Percentiles rank a stretch among this genome's conserved stretches.
Conservation (phyloP, 2,888 invertebrate species). For the Netelia fuscicornis region DNA sequence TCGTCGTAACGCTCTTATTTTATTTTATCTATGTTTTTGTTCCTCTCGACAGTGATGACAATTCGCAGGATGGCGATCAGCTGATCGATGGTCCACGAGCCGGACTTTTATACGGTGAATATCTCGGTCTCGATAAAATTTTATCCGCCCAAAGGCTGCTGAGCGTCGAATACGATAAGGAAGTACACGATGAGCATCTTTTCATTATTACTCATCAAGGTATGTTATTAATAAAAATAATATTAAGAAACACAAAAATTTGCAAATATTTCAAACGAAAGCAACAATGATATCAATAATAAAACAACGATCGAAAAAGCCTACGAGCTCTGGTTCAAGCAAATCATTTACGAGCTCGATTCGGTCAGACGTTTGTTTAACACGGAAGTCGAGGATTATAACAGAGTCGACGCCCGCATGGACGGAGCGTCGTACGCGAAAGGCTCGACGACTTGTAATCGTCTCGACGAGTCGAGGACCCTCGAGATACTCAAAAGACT, state of each 20-base stretch:
- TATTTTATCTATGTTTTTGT: background rate
- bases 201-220: conserved; percentile 99
- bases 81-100: conserved; percentile 89
- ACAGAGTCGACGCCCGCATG: conserved; percentile 67
- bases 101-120: conserved; percentile 96
- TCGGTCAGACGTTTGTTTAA: conserved; percentile 94
- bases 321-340: conserved; percentile 99
- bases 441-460: conserved; percentile 63
- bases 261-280: background rate
- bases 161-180: conserved; percentile 89
- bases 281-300: conserved; percentile 29
- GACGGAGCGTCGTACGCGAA: conserved; percentile 54
- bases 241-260: background rate
- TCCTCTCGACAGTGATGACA: conserved; percentile 73
- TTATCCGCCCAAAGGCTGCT: conserved; percentile 93
- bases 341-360: conserved; percentile 98
- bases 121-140: conserved; percentile 95
- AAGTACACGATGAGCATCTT: conserved; percentile 98
- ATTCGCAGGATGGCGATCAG: conserved; percentile 86
- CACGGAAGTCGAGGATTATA: conserved; percentile 69
- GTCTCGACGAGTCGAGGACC: conserved; percentile 93
- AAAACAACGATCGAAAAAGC: conserved; percentile 86
- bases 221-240: conserved; percentile 79
- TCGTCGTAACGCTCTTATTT: background rate
- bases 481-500: conserved; percentile 96